Evolutionary conservation across 2,113 vertebrate species (phyloP).

Genomic region (Cathartes aura): DNA sequence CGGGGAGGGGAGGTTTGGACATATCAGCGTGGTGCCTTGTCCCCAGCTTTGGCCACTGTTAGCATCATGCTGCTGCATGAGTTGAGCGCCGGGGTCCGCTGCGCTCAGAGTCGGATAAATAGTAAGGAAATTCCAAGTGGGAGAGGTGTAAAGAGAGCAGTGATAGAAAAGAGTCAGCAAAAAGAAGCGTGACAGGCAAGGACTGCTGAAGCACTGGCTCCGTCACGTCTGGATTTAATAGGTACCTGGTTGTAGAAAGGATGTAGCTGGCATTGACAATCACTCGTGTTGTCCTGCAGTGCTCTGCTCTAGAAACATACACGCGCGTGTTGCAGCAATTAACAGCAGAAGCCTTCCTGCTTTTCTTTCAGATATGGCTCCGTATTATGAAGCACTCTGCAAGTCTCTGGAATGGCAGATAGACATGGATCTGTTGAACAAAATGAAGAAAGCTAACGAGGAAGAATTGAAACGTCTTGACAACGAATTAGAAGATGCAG

Average conservation of each 20-base stretch:
- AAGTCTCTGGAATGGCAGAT: conserved; percentile 94
- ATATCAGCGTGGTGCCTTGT: rapidly evolving
- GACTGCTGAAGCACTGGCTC: background rate
- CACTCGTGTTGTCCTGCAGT: background rate
- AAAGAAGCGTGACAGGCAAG: background rate
- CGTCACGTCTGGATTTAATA: background rate
- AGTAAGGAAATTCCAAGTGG: background rate
- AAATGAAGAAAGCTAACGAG: conserved; percentile 96
- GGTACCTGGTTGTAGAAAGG: background rate
- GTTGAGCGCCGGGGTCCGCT: rapidly evolving
- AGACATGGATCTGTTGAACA: conserved; percentile 86
- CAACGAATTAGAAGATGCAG: conserved; percentile 91
- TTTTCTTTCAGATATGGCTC: conserved; percentile 88
- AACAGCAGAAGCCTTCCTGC: background rate
- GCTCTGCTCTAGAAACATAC: background rate
- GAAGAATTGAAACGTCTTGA: conserved; percentile 92
- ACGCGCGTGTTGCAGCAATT: rapidly evolving
- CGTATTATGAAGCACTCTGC: conserved; percentile 91
- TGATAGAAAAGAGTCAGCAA: background rate
- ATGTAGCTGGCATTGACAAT: rapidly evolving
- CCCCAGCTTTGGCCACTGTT: rapidly evolving
- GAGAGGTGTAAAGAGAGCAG: background rate
- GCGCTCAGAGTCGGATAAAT: rapidly evolving
- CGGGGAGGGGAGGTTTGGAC: no score
- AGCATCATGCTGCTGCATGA: rapidly evolving